These are phyloP conservation scores for Anableps anableps DNA, from an alignment of 2,797 vertebrate genomes.

Conservation along the genomic window DNA sequence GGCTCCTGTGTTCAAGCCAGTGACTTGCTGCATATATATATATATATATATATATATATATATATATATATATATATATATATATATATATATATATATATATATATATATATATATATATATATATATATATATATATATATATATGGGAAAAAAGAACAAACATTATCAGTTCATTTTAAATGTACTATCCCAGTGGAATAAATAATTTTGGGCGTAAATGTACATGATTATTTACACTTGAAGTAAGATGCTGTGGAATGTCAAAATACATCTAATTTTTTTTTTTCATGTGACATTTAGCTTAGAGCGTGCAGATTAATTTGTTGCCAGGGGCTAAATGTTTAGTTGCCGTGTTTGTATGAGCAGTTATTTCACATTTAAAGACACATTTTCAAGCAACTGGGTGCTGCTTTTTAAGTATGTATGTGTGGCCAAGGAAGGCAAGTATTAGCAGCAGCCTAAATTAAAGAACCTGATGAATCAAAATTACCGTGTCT, in stretches of 20 bases:
- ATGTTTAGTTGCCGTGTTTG: slow-evolving; percentile 14
- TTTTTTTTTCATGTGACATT: not conserved
- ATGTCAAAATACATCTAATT: not conserved
- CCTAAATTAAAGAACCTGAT: slow-evolving; percentile 4
- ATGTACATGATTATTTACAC: too few species aligned
- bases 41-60: too few species aligned
- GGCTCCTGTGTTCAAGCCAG: too few species aligned
- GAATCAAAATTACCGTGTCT: slow-evolving; percentile 5
- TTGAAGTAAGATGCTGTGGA: not conserved
- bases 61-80: too few species aligned
- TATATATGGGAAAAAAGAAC: too few species aligned
- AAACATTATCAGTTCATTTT: too few species aligned
- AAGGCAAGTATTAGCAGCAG: not conserved
- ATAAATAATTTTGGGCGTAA: not conserved
- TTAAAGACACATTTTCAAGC: not conserved
- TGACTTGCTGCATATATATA: too few species aligned
- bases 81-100: too few species aligned
- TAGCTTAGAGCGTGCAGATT: not conserved
- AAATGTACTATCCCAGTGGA: not conserved
- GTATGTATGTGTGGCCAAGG: not conserved
- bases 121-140: too few species aligned
- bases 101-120: too few species aligned
- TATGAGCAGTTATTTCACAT: not conserved
- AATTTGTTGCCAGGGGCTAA: not conserved
- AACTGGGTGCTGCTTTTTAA: not conserved